Evolutionary conservation across 2,888 invertebrate genomes (phyloP), one percentile per base, ranked within the genome.

Genomic region (Yponomeuta sedellus): DNA sequence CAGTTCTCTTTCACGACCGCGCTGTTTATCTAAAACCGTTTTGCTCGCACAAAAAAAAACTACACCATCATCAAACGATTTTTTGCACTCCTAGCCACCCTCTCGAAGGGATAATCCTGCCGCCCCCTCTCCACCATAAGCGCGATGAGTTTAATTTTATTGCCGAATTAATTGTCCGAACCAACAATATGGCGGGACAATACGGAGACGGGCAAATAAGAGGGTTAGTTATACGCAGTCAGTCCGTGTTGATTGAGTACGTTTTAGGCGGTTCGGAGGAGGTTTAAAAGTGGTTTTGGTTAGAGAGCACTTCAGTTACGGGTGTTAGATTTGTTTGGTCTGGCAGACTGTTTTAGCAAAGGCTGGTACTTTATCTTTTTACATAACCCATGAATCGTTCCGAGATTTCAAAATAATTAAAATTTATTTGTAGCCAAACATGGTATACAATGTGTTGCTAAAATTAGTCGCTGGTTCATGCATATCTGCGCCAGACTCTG

Each of bases 161-260:
- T 83, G 84, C 77, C 76, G 82, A 84, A 80, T 84, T 85, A 87
- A 88, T 88, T 83, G 86, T 81, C 80, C 81, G 79, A 73, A 22
- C 65, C 20, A 63, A 44, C 58, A 59, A 59, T 67, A 63, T 64
- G 64, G 44, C 28, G 19, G 62, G 6, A 59, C 44, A 52, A 52
- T 52, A 52, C 12, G 34, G 34, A 5, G 16, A 16, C 16, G 44
- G 16, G 44, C 44, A 52, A 52, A 52, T 52, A 52, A 5, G 44
- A 52, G 44, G 57, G 57, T 61, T 61, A 66, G 65, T 61, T 65
- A 19, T 57, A 19, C 10, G 44, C 11, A 8, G 4, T 44, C 12
- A 44, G 10, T 44, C 44, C 44, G 44, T 44, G 12, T 12, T 5
- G 44, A 44, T 12, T 44, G 3, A 44, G 44, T 44, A 44, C 44